Conservation (phyloP, 1,140 invertebrate species). For the Lordiphosa collinella region DNA sequence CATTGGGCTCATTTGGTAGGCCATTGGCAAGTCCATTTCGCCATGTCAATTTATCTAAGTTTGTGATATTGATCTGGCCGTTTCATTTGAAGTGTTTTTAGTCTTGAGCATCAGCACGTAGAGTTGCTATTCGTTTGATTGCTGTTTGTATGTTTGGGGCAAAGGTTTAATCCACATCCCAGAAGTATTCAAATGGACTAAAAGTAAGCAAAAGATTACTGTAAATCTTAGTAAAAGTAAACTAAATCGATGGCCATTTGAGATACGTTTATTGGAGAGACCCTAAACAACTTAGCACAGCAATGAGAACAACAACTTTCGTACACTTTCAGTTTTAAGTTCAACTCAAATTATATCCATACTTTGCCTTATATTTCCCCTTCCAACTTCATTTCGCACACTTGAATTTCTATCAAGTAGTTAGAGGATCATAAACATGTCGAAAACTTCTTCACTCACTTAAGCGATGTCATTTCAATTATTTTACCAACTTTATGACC, state of each 20-base stretch:
- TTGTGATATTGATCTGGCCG: conserved; percentile 1
- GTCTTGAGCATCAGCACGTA: not conserved
- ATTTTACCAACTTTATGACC: conserved; percentile 57
- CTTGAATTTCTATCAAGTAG: not conserved
- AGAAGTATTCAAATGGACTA: not conserved
- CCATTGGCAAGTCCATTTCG: not conserved
- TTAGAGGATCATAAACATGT: conserved; percentile 1
- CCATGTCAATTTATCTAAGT: conserved; percentile 9
- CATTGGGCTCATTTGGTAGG: conserved; percentile 1
- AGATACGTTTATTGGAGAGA: too few species aligned
- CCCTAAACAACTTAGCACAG: too few species aligned
- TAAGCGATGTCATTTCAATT: conserved; percentile 60
- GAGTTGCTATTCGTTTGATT: not conserved
- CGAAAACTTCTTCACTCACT: conserved; percentile 39
- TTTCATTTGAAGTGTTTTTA: not conserved
- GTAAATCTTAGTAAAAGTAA: too few species aligned
- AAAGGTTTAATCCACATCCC: too few species aligned
- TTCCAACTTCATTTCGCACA: too few species aligned
- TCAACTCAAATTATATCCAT: too few species aligned
- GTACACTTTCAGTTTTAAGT: too few species aligned
- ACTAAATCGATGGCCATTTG: too few species aligned
- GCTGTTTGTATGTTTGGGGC: too few species aligned
- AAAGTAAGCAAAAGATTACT: not conserved
- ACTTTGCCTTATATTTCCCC: too few species aligned
- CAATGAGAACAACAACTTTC: too few species aligned